Evolutionary conservation across 2,113 vertebrate genomes (phyloP).

Genomic region (Chaetodon auriga): DNA sequence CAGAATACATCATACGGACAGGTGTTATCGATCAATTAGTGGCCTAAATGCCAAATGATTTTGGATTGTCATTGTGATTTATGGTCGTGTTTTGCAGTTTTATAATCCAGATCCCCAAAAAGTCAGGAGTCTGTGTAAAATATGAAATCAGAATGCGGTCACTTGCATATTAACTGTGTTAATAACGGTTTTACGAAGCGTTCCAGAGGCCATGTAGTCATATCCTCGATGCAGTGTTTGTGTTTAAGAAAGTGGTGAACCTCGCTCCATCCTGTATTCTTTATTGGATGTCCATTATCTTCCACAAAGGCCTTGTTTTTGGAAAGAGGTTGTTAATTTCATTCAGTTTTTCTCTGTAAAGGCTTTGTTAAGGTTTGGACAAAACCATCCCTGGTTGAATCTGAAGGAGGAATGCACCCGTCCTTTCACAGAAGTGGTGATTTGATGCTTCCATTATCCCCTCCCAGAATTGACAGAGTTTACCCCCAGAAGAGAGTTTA

Average conservation of each 20-base stretch:
- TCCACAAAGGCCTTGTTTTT: not conserved
- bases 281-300: no score
- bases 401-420: not conserved
- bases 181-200: no score
- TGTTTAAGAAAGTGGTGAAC: no score
- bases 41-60: not conserved
- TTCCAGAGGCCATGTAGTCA: no score
- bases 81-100: not conserved
- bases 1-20: not conserved
- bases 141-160: no score
- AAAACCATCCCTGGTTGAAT: not conserved
- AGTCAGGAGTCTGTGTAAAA: no score
- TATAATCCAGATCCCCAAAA: not conserved
- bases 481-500: not conserved
- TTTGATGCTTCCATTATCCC: constrained; percentile 1
- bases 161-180: no score
- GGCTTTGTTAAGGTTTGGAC: not conserved
- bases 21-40: not conserved
- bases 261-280: no score
- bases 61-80: not conserved
- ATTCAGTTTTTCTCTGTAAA: not conserved
- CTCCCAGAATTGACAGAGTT: constrained; percentile 13
- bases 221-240: no score
- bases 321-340: not conserved
- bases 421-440: not conserved